Base-by-base conservation (phyloP, 2,888 invertebrate species). In the Ariolimax columbianus region DNA sequence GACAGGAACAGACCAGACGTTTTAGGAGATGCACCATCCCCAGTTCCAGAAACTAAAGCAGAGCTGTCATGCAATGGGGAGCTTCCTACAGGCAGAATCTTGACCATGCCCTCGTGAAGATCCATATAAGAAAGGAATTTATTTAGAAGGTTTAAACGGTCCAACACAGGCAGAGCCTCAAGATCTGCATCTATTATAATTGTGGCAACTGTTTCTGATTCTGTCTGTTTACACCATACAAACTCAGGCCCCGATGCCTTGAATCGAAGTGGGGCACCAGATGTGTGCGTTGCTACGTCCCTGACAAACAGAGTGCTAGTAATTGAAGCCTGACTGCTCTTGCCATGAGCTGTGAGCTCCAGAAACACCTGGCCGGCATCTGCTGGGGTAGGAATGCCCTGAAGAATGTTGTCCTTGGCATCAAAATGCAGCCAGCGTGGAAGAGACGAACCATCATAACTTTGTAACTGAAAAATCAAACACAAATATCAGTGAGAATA, bases 141-240 rank as follows among this genome's bases (percentile, higher is more conserved):
- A n/a, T 91, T 89, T 26, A 93, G 77, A 70, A 94, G 70, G 23
- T 87, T 84, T 26, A 96, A 95, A 92, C 96, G 95, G 87, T 96
- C 95, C 84, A 36, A 30, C 33, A 66, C 86, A 2, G 95, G 95
- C 23, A 85, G 23, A 87, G 95, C 95, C 81, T 96, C 95, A 91
- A 96, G 95, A 90, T 96, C 95, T 79, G 95, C 95, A 92, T 97
- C 97, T 86, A 97, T 94, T 55, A 97, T 94, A 83, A 97, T 95
- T 83, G 96, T 96, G 77, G 97, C 95, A 73, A 96, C 94, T 85
- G 96, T 95, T 83, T 95, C 94, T 83, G 95, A 95, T 87, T 95
- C 95, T 11, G 94, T 95, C 11, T 94, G 87, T 66, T 89, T 90
- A 89, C 94, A 94, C n/a, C 89, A 87, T 11, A 93, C 91, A 66